Percentiles rank a stretch among this genome's conserved stretches.
phyloP scores from a whole-genome alignment of 2,888 invertebrate species.

The Philaethria dido region DNA sequence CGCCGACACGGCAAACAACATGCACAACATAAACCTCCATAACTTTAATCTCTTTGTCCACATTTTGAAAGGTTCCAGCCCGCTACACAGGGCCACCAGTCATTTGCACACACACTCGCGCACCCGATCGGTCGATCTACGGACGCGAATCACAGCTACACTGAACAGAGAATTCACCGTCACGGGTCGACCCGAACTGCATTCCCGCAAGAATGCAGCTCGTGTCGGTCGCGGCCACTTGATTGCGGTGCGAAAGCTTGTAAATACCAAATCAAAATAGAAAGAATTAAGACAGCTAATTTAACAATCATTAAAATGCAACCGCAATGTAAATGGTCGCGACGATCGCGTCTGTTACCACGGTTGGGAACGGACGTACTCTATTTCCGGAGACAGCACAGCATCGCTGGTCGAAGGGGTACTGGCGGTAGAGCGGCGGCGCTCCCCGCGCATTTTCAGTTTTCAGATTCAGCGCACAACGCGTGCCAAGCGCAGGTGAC shows the following conservation, averaged over 20 bases:
- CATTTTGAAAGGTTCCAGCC: constrained; percentile 77
- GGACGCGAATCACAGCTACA: constrained; percentile 67
- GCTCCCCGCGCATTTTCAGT: constrained; percentile 60
- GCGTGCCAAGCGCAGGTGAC: constrained; percentile 48
- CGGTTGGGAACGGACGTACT: constrained; percentile 73
- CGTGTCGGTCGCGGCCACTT: constrained; percentile 63
- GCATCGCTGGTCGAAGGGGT: constrained; percentile 84
- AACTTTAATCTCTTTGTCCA: constrained; percentile 79
- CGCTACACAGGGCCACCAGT: constrained; percentile 76
- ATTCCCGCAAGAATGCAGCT: constrained; percentile 68
- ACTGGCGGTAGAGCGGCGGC: constrained; percentile 64
- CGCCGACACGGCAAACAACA: constrained; percentile 73
- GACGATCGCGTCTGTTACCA: constrained; percentile 50
- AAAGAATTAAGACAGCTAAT: constrained; percentile 3
- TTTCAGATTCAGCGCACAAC: constrained; percentile 65
- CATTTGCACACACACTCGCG: constrained; percentile 83
- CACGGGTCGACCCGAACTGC: constrained; percentile 60
- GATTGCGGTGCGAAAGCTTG: constrained; percentile 54
- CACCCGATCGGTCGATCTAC: constrained; percentile 78
- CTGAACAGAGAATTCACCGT: constrained; percentile 57
- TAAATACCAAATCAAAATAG: not conserved
- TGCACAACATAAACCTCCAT: constrained; percentile 81
- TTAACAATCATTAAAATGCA: constrained; percentile 46
- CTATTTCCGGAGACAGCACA: constrained; percentile 85
- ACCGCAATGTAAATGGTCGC: constrained; percentile 71